Conservation (phyloP, 1,140 invertebrate genomes). For the Teleopsis dalmanni region DNA sequence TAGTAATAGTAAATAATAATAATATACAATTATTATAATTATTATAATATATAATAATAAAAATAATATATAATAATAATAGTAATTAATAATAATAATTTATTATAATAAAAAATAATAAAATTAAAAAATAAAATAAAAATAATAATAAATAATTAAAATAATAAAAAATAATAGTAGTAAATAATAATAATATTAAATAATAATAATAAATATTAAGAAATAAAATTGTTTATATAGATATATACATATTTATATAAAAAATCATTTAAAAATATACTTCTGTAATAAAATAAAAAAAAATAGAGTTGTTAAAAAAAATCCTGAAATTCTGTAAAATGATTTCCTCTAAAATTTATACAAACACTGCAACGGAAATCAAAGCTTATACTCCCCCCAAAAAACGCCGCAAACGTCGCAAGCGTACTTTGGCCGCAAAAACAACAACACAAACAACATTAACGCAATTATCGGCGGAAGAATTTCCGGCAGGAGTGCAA, state of each 20-base stretch:
- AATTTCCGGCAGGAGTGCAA: background rate
- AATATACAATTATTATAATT: no score
- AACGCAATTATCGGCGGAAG: background rate
- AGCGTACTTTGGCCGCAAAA: conserved; percentile 26
- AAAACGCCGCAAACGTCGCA: conserved; percentile 35
- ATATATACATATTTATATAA: background rate
- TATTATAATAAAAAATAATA: background rate
- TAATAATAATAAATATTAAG: conserved; percentile 7
- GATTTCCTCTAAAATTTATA: conserved; percentile 34
- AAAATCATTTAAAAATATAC: background rate
- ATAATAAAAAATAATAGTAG: background rate
- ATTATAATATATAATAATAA: no score
- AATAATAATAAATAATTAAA: background rate
- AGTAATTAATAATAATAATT: no score
- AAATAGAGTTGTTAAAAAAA: conserved; percentile 5
- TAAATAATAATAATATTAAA: conserved; percentile 15
- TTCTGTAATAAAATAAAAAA: conserved; percentile 13
- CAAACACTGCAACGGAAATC: conserved; percentile 19
- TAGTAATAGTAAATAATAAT: no score
- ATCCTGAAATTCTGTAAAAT: conserved; percentile 17
- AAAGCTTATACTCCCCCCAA: conserved; percentile 22
- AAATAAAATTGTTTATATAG: background rate
- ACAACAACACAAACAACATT: background rate
- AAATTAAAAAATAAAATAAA: background rate
- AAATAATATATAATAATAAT: no score